phyloP scores from a whole-genome alignment of 2,888 invertebrate genomes.

The Hypena proboscidalis region DNA sequence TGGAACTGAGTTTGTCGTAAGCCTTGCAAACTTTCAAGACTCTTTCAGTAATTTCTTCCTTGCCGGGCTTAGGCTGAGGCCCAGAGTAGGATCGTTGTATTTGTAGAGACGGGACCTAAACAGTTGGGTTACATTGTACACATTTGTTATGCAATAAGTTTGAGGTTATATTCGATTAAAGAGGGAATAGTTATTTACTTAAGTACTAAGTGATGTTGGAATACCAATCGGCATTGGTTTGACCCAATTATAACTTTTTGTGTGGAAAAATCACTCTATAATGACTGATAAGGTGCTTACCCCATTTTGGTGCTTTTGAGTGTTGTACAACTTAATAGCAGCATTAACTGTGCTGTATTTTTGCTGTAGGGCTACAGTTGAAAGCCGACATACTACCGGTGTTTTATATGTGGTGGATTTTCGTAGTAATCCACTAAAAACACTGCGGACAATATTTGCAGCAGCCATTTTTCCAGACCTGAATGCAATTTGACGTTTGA shows the following conservation, averaged over 20 bases:
- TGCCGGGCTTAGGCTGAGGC: constrained; percentile 80
- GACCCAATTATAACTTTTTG: constrained; percentile 2
- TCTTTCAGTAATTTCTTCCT: constrained; percentile 90
- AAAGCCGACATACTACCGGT: constrained; percentile 75
- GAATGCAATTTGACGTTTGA: constrained; percentile 38
- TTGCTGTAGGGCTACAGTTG: constrained; percentile 71
- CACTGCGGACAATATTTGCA: constrained; percentile 76
- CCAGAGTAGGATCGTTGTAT: constrained; percentile 65
- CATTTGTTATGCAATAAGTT: constrained; percentile 82
- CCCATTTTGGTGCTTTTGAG: constrained; percentile 64
- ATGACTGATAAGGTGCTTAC: constrained; percentile 61
- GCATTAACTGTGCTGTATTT: constrained; percentile 66
- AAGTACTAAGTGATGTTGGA: background rate
- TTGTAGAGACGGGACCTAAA: constrained; percentile 73
- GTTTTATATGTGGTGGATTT: constrained; percentile 69
- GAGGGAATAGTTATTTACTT: background rate
- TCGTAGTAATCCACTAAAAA: constrained; percentile 75
- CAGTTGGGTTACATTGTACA: constrained; percentile 69
- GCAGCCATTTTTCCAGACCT: constrained; percentile 75
- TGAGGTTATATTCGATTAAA: constrained; percentile 68
- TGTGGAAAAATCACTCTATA: constrained; percentile 45
- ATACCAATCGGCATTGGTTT: background rate
- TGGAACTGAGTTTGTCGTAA: constrained; percentile 95
- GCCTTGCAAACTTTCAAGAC: constrained; percentile 94
- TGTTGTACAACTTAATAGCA: constrained; percentile 53